phyloP scores from a whole-genome alignment of 2,113 vertebrate genomes.

The Talpa occidentalis region DNA sequence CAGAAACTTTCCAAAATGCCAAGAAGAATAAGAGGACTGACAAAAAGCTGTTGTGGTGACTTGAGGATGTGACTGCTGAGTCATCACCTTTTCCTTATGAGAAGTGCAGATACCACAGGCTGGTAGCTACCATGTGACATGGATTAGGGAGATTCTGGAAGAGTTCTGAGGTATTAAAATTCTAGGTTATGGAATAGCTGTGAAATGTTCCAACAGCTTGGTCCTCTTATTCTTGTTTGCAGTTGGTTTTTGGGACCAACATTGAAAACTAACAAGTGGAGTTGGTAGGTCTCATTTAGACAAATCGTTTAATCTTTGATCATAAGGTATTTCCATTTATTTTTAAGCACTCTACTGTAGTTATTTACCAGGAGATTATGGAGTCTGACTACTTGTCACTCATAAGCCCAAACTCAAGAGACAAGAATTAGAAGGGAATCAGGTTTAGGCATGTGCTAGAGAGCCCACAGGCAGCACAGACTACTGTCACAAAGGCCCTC shows the following conservation, averaged over 20 bases:
- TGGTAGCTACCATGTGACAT: fast-evolving
- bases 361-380: not conserved
- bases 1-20: not conserved
- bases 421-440: no score
- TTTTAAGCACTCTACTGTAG: not conserved
- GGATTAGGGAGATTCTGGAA: not conserved
- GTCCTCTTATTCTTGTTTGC: not conserved
- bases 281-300: not conserved
- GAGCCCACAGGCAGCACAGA: no score
- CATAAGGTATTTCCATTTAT: not conserved
- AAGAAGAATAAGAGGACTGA: no score
- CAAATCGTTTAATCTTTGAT: not conserved
- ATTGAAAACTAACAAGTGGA: not conserved
- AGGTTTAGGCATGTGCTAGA: no score
- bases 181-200: not conserved
- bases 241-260: not conserved
- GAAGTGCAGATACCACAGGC: not conserved
- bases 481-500: no score
- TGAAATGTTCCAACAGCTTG: not conserved
- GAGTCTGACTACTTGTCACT: no score
- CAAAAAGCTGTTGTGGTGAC: not conserved
- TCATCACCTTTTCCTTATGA: not conserved
- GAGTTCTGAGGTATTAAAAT: not conserved
- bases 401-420: no score
- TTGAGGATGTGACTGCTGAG: not conserved